Conservation (phyloP, 2,888 invertebrate species). For the Subacronicta megacephala region DNA sequence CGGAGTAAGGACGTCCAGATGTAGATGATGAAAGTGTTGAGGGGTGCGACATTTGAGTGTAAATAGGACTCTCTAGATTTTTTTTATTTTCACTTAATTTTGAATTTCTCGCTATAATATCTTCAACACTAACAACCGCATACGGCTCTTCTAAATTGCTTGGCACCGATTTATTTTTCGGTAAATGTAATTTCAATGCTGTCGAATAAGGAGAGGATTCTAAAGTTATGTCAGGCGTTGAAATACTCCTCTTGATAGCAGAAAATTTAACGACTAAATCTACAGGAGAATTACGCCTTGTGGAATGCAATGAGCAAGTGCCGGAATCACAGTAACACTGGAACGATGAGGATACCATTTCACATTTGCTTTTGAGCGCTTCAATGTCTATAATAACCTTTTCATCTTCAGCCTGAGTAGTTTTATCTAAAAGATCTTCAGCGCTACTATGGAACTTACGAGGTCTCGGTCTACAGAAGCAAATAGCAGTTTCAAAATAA, state of each 20-base stretch:
- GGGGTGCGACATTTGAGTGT: conserved; percentile 74
- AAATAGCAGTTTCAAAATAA: conserved; percentile 85
- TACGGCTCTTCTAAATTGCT: conserved; percentile 80
- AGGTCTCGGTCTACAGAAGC: conserved; percentile 82
- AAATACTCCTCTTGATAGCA: conserved; percentile 83
- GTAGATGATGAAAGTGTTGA: conserved; percentile 75
- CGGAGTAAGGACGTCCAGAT: conserved; percentile 78
- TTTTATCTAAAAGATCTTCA: conserved; percentile 80
- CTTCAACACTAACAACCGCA: conserved; percentile 73
- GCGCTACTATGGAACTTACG: conserved; percentile 83
- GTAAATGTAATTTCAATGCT: conserved; percentile 63
- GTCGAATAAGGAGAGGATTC: conserved; percentile 75
- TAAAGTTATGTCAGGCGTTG: conserved; percentile 84
- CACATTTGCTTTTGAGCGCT: conserved; percentile 68
- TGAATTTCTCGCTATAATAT: conserved; percentile 67
- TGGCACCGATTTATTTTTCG: conserved; percentile 80
- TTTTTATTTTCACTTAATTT: conserved; percentile 38
- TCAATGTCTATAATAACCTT: conserved; percentile 75
- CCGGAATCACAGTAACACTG: conserved; percentile 84
- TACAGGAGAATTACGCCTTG: conserved; percentile 69
- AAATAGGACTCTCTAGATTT: conserved; percentile 64
- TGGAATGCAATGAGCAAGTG: conserved; percentile 77
- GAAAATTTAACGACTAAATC: conserved; percentile 83
- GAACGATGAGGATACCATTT: conserved; percentile 78
- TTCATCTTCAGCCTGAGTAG: conserved; percentile 65